phyloP scores from a whole-genome alignment of 2,797 vertebrate species.

The Diglossa cyanea region DNA sequence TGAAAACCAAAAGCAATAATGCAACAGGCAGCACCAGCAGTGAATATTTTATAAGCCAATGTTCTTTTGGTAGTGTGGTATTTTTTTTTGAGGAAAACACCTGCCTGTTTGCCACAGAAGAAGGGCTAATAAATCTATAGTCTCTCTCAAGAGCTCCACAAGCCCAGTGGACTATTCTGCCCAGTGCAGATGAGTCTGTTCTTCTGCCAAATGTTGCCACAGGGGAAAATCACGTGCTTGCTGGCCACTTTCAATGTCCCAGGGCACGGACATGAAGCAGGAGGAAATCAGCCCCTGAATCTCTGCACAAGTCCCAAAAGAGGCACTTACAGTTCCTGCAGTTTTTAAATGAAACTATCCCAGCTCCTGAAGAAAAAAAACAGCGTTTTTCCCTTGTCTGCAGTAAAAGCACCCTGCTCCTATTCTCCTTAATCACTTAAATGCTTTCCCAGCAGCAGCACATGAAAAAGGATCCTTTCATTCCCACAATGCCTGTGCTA shows the following conservation, averaged over 20 bases:
- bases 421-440: background rate
- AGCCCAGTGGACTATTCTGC: background rate
- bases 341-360: background rate
- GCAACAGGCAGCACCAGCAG: rapidly evolving
- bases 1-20: background rate
- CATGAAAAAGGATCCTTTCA: background rate
- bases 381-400: background rate
- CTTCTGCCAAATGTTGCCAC: background rate
- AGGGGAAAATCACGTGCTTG: background rate
- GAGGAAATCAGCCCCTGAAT: background rate
- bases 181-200: background rate
- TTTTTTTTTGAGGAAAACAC: background rate
- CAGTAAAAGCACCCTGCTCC: background rate
- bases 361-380: background rate
- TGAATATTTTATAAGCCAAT: background rate
- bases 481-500: background rate
- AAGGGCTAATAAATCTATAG: background rate
- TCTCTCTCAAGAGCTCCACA: background rate
- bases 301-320: background rate
- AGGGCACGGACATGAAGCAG: background rate
- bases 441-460: background rate
- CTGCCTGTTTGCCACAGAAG: background rate
- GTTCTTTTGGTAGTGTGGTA: background rate
- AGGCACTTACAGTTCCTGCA: background rate
- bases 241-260: background rate